Base-by-base conservation (phyloP, 2,113 vertebrate species). In the Chascanopsetta lugubris region DNA sequence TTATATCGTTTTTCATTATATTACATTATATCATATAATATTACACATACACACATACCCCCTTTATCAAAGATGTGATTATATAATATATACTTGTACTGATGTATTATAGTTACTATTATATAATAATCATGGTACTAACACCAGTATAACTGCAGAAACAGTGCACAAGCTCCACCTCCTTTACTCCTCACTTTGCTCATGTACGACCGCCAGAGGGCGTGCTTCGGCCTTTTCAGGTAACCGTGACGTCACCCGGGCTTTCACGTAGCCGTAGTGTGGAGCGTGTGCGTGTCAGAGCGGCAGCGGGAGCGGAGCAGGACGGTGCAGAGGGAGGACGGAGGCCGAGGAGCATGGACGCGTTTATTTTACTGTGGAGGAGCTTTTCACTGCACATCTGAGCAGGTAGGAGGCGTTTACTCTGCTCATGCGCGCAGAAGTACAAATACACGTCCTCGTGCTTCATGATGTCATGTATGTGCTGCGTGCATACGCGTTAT, bases 231-330 rank as follows among this genome's bases (percentile, higher is more conserved):
- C 36, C 9, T 20, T 5, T 49, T 59, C 69, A 62, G 69, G 63
- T 64, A 47, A 4, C 3, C 48, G 86, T 91, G 90, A 92, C 91
- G 90, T 92, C 87, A 90, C 53, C 21, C 1, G 9, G 57, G 65
- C 73, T 84, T 22, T 46, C 36, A 61, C 2, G 18, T 53, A 21
- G 60, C 32, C 32, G 53, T 34, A 26, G 20, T n/a, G n/a, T n/a
- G n/a, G n/a, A n/a, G n/a, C n/a, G n/a, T n/a, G 38, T 66, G 72
- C 61, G 21, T 32, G n/a, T 84, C 82, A 76, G 68, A 55, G 48
- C 68, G 43, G 62, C 53, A 24, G 45, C 49, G 40, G 26, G 11
- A 18, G 32, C 32, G 11, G 32, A 34, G 13, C 34, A 38, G 34
- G 24, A 55, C 13, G 22, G 54, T 55, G 47, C 45, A 9, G 59